A percentile compares a stretch with the other conserved stretches of the same genome.
Conservation (phyloP, 2,113 vertebrate species). For the Varanus salvator region DNA sequence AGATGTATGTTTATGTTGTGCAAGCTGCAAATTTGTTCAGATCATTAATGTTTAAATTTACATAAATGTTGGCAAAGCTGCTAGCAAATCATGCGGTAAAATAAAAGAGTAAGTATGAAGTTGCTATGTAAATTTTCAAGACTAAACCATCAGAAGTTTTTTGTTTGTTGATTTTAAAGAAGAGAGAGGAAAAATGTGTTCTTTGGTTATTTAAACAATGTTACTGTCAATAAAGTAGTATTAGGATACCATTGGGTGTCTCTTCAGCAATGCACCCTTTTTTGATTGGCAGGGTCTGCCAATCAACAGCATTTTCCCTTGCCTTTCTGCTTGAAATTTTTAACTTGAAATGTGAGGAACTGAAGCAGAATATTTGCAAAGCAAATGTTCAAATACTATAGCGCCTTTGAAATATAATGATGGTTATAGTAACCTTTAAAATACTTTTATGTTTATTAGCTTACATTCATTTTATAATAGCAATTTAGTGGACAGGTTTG, state of each 20-base stretch:
- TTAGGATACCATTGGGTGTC: neutral
- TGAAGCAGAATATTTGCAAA: no score
- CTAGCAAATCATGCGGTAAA: neutral
- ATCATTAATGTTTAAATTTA: no score
- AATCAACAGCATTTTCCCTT: neutral
- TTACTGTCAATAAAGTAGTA: neutral
- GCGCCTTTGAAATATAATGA: no score
- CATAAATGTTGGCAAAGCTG: neutral
- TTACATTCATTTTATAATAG: no score
- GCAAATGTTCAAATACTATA: no score
- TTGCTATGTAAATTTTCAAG: neutral
- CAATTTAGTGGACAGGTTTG: no score
- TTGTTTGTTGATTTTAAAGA: no score
- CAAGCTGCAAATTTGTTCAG: neutral
- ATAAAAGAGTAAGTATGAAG: neutral
- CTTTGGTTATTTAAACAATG: neutral
- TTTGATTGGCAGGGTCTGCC: neutral
- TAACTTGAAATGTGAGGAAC: neutral
- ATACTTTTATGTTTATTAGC: no score
- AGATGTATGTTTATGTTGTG: neutral
- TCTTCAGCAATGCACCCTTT: neutral
- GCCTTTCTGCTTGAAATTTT: neutral
- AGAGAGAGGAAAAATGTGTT: neutral
- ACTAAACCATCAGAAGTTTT: neutral
- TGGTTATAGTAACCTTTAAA: no score